Evolutionary conservation across 2,888 invertebrate genomes (phyloP).

Genomic region (Cataglyphis albicans): DNA sequence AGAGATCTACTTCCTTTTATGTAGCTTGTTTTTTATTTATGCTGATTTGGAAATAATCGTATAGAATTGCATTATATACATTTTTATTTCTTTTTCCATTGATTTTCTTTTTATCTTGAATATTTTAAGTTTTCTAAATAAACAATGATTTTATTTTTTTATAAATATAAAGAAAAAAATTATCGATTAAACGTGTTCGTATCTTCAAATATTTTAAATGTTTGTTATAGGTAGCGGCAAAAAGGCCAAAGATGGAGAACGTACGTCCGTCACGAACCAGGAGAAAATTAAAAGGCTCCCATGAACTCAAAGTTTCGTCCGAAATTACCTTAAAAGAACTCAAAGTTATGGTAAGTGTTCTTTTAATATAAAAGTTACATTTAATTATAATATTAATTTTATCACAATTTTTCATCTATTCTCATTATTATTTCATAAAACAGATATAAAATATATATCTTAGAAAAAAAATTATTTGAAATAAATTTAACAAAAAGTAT

Average conservation of each 20-base stretch:
- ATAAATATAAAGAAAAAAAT: not conserved
- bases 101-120: not conserved
- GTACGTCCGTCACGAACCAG: constrained; percentile 81
- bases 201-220: not conserved
- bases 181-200: not conserved
- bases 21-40: constrained; percentile 45
- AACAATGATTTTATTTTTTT: not conserved
- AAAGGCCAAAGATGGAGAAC: constrained; percentile 76
- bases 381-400: not conserved
- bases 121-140: not conserved
- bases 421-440: not conserved
- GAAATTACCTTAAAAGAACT: constrained; percentile 82
- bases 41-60: constrained; percentile 39
- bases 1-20: constrained; percentile 64
- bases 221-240: constrained; percentile 74
- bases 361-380: not conserved
- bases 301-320: constrained; percentile 83
- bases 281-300: constrained; percentile 82
- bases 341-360: constrained; percentile 81
- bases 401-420: not conserved
- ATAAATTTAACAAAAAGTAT: not conserved
- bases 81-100: not conserved
- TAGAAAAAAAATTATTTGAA: constrained; percentile 2
- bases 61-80: not conserved
- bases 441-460: not conserved